Evolutionary conservation across 2,113 vertebrate genomes (phyloP), one percentile per base, ranked within the genome.

Genomic region (Variabilichromis moorii): DNA sequence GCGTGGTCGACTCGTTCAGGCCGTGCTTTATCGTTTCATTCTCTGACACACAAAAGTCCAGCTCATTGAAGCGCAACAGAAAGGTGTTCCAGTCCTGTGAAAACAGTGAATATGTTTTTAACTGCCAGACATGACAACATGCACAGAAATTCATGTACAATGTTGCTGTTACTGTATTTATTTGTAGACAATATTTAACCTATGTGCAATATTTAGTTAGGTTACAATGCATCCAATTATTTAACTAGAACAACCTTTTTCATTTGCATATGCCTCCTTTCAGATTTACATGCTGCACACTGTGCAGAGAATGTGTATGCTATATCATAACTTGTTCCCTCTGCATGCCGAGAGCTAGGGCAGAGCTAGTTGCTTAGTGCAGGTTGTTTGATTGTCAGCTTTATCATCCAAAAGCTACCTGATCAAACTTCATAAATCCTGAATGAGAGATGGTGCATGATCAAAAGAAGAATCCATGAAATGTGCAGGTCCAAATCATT

Each of bases 11-110:
- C 81, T 99, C 98, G 0, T 99, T 99, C 76, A 98, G 94, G 61
- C 98, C 97, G 51, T 99, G 99, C 90, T 99, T 99, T 73, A 99
- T 94, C 0, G 99, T 99, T 89, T 99, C 99, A 4, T 99, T 99
- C 95, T 99, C 98, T 1, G 98, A 99, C 94, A 99, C 98, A 19
- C 99, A 99, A 42, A 99, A 97, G 96, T 99, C 99, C 95, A 99
- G 95, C 86, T 99, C 98, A 5, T 99, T 99, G 93, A 98, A 99
- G 83, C 97, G 97, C 91, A 99, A 94, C 33, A 99, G 97, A 57
- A 99, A 99, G 2, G 97, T 99, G 90, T 99, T 99, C 99, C 99
- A 99, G 94, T 99, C 99, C 99, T 99, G 89, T 21, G 40, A n/a
- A 31, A 35, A 35, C 31, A 47, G 10, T 1, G 13, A 13, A n/a